Percentiles rank a stretch among this genome's conserved stretches.
phyloP scores from a whole-genome alignment of 2,888 invertebrate genomes.

The Lordiphosa fenestrarum region DNA sequence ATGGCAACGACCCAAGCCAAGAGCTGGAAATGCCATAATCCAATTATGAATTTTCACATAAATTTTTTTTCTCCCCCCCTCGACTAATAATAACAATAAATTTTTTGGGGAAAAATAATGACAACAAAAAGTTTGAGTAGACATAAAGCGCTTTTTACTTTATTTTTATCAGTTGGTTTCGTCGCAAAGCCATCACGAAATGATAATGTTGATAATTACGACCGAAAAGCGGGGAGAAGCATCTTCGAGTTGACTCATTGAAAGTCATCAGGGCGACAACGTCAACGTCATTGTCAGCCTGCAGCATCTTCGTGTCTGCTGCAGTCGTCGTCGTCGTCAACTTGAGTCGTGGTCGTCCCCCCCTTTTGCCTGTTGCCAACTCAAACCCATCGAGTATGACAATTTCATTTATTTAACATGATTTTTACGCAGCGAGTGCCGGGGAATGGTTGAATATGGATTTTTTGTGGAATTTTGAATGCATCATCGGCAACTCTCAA shows the following conservation, averaged over 20 bases:
- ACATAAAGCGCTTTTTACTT: conserved; percentile 30
- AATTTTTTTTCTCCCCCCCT: conserved; percentile 47
- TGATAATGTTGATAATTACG: conserved; percentile 37
- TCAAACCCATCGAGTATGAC: conserved; percentile 55
- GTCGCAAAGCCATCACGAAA: conserved; percentile 1
- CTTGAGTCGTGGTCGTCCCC: conserved; percentile 19
- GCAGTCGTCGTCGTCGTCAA: conserved; percentile 10
- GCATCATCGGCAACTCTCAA: neutral
- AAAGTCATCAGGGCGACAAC: conserved; percentile 55
- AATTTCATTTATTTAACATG: conserved; percentile 70
- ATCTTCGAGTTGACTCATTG: conserved; percentile 57
- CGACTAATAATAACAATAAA: conserved; percentile 69
- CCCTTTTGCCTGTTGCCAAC: conserved; percentile 35
- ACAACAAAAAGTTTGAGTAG: conserved; percentile 3
- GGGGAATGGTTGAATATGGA: conserved; percentile 29
- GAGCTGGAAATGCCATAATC: conserved; percentile 70
- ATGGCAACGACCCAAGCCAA: conserved; percentile 60
- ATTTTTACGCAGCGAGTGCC: conserved; percentile 44
- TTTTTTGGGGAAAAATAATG: conserved; percentile 48
- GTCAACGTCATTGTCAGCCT: conserved; percentile 59
- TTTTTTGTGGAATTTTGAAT: conserved; percentile 5
- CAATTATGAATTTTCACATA: conserved; percentile 74
- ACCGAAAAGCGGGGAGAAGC: conserved; percentile 15
- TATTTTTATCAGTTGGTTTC: conserved; percentile 61
- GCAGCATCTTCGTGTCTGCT: conserved; percentile 28